A percentile compares a stretch with the other conserved stretches of the same genome.
phyloP scores from a whole-genome alignment of 2,888 invertebrate genomes.

The Melitaea athalia region DNA sequence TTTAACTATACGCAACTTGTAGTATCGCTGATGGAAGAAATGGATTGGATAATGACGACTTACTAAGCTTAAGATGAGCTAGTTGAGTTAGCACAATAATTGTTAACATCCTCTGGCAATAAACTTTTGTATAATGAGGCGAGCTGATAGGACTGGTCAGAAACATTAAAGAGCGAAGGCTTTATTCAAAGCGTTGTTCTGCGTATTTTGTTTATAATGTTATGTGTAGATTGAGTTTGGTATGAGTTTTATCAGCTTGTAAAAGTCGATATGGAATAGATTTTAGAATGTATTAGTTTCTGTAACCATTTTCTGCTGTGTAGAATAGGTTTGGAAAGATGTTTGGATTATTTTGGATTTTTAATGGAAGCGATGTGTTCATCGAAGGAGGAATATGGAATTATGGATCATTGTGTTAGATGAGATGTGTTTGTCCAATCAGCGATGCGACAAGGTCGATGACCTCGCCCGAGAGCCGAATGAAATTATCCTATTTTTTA shows the following conservation, averaged over 20 bases:
- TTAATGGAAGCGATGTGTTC: conserved; percentile 32
- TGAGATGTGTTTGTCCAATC: conserved; percentile 46
- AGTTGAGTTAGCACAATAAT: conserved; percentile 24
- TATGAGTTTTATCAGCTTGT: conserved; percentile 18
- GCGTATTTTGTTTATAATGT: conserved; percentile 23
- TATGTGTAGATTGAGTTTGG: conserved; percentile 14
- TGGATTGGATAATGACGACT: conserved; percentile 14
- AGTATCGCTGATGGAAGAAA: conserved; percentile 48
- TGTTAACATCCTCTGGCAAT: conserved; percentile 23
- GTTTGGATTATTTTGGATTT: conserved; percentile 25
- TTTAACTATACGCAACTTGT: conserved; percentile 41
- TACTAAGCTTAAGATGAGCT: conserved; percentile 24
- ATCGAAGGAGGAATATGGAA: conserved; percentile 28
- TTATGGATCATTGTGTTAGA: conserved; percentile 30
- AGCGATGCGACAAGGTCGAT: conserved; percentile 53
- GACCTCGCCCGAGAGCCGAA: conserved; percentile 56
- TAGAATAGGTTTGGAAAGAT: conserved; percentile 39
- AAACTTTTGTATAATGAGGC: conserved; percentile 25
- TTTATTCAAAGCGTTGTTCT: conserved; percentile 28
- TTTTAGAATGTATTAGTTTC: conserved; percentile 37
- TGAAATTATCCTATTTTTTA: conserved; percentile 57
- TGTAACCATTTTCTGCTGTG: conserved; percentile 38
- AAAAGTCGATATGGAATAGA: conserved; percentile 20
- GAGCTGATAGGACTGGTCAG: conserved; percentile 23
- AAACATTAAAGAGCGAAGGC: conserved; percentile 25